Base-by-base conservation (phyloP, 2,797 vertebrate genomes). In the Ctenopoma multispine region DNA sequence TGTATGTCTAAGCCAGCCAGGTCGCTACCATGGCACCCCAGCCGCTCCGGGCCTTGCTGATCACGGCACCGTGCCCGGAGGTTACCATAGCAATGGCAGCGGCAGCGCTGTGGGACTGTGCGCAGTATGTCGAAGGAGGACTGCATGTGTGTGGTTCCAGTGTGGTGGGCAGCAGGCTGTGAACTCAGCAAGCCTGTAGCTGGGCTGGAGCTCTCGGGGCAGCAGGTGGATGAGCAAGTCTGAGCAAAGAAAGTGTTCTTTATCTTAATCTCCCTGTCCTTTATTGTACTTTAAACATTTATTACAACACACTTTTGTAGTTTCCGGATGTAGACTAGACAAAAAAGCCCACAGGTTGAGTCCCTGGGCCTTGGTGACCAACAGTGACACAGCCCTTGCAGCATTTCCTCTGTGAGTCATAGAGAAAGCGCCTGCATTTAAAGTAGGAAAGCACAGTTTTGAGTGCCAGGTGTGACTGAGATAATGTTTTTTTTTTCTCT, bases 31-130 rank as follows among this genome's bases (percentile, higher is more conserved):
- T 84, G 89, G 88, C 83, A 79, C 88, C 88, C 86, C 83, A 63
- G 90, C 86, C 84, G 87, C 88, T 91, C 78, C 46, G 48, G 89
- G 92, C 83, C 90, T 90, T 90, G 90, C 90, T 90, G 89, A 91
- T 90, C 87, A 85, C 86, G 79, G 90, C 82, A 88, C 89, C 71
- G 80, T 92, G 90, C 91, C 89, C 84, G 82, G 81, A 85, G 85
- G 90, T 94, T 93, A 71, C 91, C 87, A 92, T 91, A 64, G 92
- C 82, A 90, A 93, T 89, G 78, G 80, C 90, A 87, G 89, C 89
- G 88, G 87, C 87, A 90, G 90, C 85, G 90, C 88, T 47, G 90
- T 79, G 78, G 80, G 80, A 69, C 69, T 79, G 77, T 87, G 80
- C 83, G 11, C 20, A 21, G 77, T 70, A 71, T 73, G 79, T 77